Evolutionary conservation across 2,113 vertebrate species (phyloP).

Genomic region (Macheiramphus alcinus): DNA sequence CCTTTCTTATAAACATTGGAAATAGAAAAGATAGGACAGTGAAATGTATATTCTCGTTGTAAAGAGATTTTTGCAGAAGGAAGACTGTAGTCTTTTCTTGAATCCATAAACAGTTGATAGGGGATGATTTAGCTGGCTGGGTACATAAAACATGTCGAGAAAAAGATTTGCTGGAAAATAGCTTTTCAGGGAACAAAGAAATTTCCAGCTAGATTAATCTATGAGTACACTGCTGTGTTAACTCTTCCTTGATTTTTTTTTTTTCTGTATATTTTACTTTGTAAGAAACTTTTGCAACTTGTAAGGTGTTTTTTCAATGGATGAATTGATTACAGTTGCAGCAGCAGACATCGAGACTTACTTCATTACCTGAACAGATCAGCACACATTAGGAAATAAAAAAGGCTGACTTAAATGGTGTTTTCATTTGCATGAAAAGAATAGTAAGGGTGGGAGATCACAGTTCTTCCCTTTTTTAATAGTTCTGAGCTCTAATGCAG

Average conservation of each 20-base stretch:
- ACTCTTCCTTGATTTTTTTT: not conserved
- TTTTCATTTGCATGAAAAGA: not conserved
- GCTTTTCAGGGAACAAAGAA: not conserved
- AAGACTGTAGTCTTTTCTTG: not conserved
- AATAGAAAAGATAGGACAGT: not conserved
- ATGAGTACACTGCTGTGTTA: not conserved
- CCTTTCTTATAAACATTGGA: not conserved
- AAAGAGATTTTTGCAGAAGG: not conserved
- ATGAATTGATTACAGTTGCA: not conserved
- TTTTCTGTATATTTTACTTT: not conserved
- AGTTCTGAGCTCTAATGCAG: not conserved
- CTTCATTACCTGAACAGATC: not conserved
- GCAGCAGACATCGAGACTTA: not conserved
- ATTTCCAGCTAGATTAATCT: not conserved
- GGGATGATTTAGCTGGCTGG: not conserved
- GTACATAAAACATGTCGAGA: not conserved
- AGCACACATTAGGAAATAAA: not conserved
- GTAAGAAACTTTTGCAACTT: not conserved
- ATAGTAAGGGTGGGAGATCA: not conserved
- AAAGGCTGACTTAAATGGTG: not conserved
- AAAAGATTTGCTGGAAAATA: not conserved
- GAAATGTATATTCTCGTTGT: not conserved
- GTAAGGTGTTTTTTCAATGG: not conserved
- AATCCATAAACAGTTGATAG: not conserved
- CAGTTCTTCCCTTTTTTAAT: not conserved